Conservation (phyloP, 2,888 invertebrate species). For the Nemoura dubitans region DNA sequence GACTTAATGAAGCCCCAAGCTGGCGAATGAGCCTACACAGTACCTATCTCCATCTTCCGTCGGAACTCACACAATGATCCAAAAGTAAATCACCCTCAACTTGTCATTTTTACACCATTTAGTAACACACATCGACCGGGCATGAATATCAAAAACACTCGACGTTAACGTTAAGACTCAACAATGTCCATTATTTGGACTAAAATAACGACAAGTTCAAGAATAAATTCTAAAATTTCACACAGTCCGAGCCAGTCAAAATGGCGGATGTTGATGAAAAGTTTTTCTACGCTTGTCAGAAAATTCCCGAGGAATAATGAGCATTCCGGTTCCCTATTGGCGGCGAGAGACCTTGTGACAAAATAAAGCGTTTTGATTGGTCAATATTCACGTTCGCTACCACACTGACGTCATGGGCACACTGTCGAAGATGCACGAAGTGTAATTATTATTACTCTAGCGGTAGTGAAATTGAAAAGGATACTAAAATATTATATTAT, state of each 20-base stretch:
- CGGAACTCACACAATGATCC: slow-evolving; percentile 77
- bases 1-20: slow-evolving; percentile 81
- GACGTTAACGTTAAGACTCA: slow-evolving; percentile 55
- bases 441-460: slow-evolving; percentile 51
- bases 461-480: slow-evolving; percentile 40
- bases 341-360: slow-evolving; percentile 62
- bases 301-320: slow-evolving; percentile 68
- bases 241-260: slow-evolving; percentile 84
- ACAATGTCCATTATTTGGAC: slow-evolving; percentile 55
- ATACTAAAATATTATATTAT: slow-evolving; percentile 19
- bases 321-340: slow-evolving; percentile 61
- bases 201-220: slow-evolving; percentile 70
- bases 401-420: slow-evolving; percentile 47
- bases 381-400: slow-evolving; percentile 56
- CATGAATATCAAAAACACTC: slow-evolving; percentile 51
- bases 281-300: slow-evolving; percentile 96
- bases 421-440: slow-evolving; percentile 51
- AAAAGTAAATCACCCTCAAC: slow-evolving; percentile 52
- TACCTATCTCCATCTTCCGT: slow-evolving; percentile 79
- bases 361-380: slow-evolving; percentile 59
- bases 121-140: slow-evolving; percentile 59
- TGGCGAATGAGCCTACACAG: slow-evolving; percentile 57
- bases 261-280: slow-evolving; percentile 96
- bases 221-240: slow-evolving; percentile 78
- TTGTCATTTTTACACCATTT: slow-evolving; percentile 56